Base-by-base conservation (phyloP, 2,113 vertebrate species). In the Tetrax tetrax region DNA sequence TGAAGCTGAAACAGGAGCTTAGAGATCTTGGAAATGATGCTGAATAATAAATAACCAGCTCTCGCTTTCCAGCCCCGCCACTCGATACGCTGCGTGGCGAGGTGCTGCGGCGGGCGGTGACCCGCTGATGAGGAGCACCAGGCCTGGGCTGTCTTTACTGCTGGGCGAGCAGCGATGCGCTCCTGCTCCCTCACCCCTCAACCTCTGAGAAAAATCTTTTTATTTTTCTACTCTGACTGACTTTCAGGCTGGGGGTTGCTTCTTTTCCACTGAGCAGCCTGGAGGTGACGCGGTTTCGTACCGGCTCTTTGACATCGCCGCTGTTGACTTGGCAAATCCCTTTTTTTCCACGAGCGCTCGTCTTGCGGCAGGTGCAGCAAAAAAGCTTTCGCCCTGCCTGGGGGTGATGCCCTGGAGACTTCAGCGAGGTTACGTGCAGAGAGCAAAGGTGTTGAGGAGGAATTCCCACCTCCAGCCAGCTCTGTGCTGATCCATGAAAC, bases 11-110 rank as follows among this genome's bases (percentile, higher is more conserved):
- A 86, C 8, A 10, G 7, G 83, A 95, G 90, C 74, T 60, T 0
- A 43, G n/a, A 74, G 59, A 24, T 74, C 47, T 43, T 12, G 47
- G 81, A 66, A 56, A 7, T 1, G 10, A 11, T 87, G 68, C 21
- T 95, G 77, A 94, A 96, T 95, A 78, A 96, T 53, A 72, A 72
- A 89, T 45, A 18, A 2, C 16, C 12, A 50, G 88, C 68, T 85
- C 72, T 89, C 48, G 8, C 31, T 76, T 87, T 89, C 35, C 81
- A n/a, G 59, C 31, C 6, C 59, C 14, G 90, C 86, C 68, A 66
- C 83, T 45, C 1, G 45, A 92, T 57, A 77, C 2, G 1, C 51
- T 6, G 25, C 1, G 3, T 37, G 28, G 17, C 3, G 15, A 50
- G 74, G 68, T 8, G 15, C 6, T 1, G 35, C 45, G 23, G 43